Evolutionary conservation across 1,140 invertebrate genomes (phyloP).

Genomic region (Drosophila ohnishii): DNA sequence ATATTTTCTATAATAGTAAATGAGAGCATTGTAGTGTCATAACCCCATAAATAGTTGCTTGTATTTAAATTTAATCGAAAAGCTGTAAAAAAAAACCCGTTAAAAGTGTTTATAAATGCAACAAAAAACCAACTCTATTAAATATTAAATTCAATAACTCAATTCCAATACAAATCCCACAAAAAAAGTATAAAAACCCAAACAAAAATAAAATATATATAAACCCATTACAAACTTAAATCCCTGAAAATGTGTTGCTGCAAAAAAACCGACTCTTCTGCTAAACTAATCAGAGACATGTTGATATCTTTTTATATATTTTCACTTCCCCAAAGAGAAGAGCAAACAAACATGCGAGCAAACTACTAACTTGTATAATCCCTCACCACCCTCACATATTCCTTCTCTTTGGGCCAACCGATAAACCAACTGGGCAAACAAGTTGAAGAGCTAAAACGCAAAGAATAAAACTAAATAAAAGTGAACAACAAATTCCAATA

Average conservation of each 20-base stretch:
- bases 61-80: neutral
- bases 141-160: neutral
- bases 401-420: neutral
- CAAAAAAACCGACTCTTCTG: too few species aligned
- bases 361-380: slow-evolving; percentile 12
- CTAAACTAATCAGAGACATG: slow-evolving; percentile 35
- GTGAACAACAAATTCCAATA: slow-evolving; percentile 70
- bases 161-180: neutral
- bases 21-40: neutral
- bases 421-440: slow-evolving; percentile 49
- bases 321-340: slow-evolving; percentile 2
- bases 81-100: too few species aligned
- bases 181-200: neutral
- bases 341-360: slow-evolving; percentile 13
- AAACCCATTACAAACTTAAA: slow-evolving; percentile 1
- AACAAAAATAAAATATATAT: neutral
- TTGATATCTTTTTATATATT: slow-evolving; percentile 5
- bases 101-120: neutral
- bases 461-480: slow-evolving; percentile 49
- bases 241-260: slow-evolving; percentile 7
- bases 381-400: neutral
- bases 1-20: too few species aligned
- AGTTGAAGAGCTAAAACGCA: slow-evolving; percentile 55
- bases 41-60: neutral
- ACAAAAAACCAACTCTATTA: neutral